phyloP scores from a whole-genome alignment of 2,888 invertebrate genomes.

The Chaetoderma sp. region DNA sequence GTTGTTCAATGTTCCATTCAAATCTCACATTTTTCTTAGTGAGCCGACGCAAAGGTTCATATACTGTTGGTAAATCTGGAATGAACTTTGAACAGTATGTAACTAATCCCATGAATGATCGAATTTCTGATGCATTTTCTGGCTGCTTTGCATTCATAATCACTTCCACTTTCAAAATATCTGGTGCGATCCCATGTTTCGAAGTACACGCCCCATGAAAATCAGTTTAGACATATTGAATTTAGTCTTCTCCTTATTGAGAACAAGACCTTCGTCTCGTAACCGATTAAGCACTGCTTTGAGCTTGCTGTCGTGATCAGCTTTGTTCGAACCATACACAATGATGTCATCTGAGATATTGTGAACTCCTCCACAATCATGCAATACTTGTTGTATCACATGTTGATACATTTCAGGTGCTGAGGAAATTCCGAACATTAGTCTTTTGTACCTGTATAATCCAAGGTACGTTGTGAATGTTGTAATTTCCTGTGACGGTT shows the following conservation, averaged over 20 bases:
- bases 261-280: constrained; percentile 25
- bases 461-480: constrained; percentile 32
- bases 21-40: background rate
- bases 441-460: constrained; percentile 32
- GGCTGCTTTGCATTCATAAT: constrained; percentile 19
- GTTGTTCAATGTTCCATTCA: background rate
- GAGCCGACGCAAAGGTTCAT: constrained; percentile 11
- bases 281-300: constrained; percentile 22
- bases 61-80: constrained; percentile 15
- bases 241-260: constrained; percentile 35
- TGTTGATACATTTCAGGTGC: constrained; percentile 37
- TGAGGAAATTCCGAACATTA: constrained; percentile 32
- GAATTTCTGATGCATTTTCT: constrained; percentile 14
- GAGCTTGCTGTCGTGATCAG: constrained; percentile 29
- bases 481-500: constrained; percentile 29
- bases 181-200: constrained; percentile 14
- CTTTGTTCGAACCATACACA: constrained; percentile 16
- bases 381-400: constrained; percentile 27
- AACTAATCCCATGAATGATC: constrained; percentile 19
- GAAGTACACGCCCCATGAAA: constrained; percentile 34
- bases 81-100: constrained; percentile 18
- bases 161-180: constrained; percentile 16
- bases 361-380: constrained; percentile 24
- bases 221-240: constrained; percentile 29
- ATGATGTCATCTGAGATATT: constrained; percentile 40